Percentiles rank a stretch among this genome's conserved stretches.
phyloP scores from a whole-genome alignment of 2,797 vertebrate species.

The Tachyglossus aculeatus region DNA sequence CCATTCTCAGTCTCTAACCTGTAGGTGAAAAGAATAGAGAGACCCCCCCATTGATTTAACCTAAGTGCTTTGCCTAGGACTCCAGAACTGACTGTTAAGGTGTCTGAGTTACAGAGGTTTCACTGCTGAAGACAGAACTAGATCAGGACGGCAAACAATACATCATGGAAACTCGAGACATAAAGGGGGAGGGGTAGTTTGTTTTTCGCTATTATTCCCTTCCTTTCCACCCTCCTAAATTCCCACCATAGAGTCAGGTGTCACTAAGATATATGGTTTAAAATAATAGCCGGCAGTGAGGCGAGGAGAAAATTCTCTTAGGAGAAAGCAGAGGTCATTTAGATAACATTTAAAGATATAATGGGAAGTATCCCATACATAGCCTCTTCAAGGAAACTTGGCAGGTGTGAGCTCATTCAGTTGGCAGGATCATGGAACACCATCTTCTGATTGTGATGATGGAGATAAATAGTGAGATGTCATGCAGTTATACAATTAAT shows the following conservation, averaged over 20 bases:
- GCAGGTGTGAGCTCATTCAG: background rate
- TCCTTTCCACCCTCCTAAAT: too few relatives aligned
- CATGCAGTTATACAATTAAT: too few relatives aligned
- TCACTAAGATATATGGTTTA: background rate
- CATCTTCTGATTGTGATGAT: too few relatives aligned
- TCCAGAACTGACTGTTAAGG: too few relatives aligned
- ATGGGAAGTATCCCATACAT: background rate
- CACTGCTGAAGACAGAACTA: background rate
- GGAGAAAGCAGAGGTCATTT: background rate
- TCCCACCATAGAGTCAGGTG: slow-evolving; percentile 20
- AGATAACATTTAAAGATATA: background rate
- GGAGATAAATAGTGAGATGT: too few relatives aligned
- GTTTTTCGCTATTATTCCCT: background rate
- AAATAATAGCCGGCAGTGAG: background rate
- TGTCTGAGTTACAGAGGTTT: too few relatives aligned
- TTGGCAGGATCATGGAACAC: too few relatives aligned
- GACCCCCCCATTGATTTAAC: too few relatives aligned
- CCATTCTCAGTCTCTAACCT: too few relatives aligned
- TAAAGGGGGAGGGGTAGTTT: background rate
- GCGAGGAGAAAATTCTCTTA: background rate
- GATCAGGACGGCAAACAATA: slow-evolving; percentile 5
- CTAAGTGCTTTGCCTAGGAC: too few relatives aligned
- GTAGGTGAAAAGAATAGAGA: too few relatives aligned
- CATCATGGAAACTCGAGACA: background rate
- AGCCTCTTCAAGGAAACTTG: background rate